phyloP scores from a whole-genome alignment of 2,113 vertebrate genomes.

The Odontophorus gujanensis region DNA sequence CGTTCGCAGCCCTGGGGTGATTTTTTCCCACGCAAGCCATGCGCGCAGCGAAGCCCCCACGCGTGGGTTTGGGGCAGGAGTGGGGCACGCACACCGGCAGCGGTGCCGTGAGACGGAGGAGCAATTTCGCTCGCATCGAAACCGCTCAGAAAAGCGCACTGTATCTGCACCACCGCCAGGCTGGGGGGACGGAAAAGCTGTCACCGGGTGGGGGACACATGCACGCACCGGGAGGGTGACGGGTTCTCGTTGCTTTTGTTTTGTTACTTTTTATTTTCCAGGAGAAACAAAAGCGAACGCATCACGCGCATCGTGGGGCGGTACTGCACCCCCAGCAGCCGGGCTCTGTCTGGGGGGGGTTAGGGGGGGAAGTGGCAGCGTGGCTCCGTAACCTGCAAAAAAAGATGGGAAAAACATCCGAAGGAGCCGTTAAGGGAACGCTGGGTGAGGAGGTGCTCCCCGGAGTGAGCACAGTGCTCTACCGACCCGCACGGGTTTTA shows the following conservation, averaged over 20 bases:
- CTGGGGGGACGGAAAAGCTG: not conserved
- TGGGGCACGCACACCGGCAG: not conserved
- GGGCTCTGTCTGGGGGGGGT: no score
- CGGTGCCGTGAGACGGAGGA: not conserved
- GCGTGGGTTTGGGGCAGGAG: not conserved
- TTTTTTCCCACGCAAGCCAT: not conserved
- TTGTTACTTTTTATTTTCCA: not conserved
- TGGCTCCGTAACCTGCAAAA: not conserved
- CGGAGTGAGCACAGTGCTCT: not conserved
- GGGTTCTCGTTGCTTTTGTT: not conserved
- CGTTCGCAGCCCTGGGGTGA: not conserved
- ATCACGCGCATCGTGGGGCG: not conserved
- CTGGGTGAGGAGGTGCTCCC: not conserved
- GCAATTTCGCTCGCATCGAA: not conserved
- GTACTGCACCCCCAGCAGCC: not conserved
- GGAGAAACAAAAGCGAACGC: not conserved
- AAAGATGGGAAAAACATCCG: not conserved
- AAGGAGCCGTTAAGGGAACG: not conserved
- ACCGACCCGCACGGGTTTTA: not conserved
- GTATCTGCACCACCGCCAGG: not conserved
- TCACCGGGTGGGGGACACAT: not conserved
- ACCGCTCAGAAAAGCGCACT: not conserved
- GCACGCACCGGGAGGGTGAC: not conserved
- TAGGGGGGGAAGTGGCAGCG: not conserved
- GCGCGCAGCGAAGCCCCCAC: not conserved